Percentiles rank a stretch among this genome's conserved stretches.
Conservation (phyloP, 2,888 invertebrate species). For the Melanargia galathea region DNA sequence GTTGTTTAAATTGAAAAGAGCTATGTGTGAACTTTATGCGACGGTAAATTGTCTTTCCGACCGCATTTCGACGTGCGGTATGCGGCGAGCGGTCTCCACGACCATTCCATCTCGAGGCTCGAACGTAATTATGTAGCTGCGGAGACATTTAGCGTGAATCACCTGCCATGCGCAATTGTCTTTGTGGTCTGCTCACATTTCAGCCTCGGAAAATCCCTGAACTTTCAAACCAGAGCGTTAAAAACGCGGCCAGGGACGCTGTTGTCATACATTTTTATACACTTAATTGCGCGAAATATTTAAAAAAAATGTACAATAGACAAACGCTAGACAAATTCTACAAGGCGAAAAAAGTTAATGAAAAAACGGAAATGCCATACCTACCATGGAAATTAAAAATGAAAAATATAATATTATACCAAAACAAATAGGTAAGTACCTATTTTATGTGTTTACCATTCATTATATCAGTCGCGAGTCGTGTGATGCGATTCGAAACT, state of each 20-base stretch:
- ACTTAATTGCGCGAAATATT: too few species aligned
- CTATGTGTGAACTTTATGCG: conserved; percentile 28
- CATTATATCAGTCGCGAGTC: too few species aligned
- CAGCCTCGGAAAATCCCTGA: not conserved
- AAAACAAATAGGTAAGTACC: too few species aligned
- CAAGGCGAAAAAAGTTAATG: too few species aligned
- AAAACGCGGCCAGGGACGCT: not conserved
- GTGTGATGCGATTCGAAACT: too few species aligned
- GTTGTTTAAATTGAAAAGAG: conserved; percentile 24
- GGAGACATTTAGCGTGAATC: conserved; percentile 37
- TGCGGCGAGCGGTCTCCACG: conserved; percentile 26
- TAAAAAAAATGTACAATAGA: too few species aligned
- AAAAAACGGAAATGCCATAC: too few species aligned
- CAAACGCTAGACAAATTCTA: too few species aligned
- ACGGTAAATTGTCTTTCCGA: conserved; percentile 31
- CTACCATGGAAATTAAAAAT: too few species aligned
- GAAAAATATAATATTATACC: too few species aligned
- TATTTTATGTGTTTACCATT: too few species aligned
- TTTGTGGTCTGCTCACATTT: conserved; percentile 14
- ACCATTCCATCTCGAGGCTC: conserved; percentile 30
- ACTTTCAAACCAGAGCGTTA: not conserved
- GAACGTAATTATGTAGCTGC: conserved; percentile 30
- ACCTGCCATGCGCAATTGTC: conserved; percentile 36
- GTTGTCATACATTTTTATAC: too few species aligned
- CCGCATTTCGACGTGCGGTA: conserved; percentile 34